These are phyloP conservation scores for Callipepla squamata DNA, from an alignment of 2,113 vertebrate species.

Conservation along the genomic window DNA sequence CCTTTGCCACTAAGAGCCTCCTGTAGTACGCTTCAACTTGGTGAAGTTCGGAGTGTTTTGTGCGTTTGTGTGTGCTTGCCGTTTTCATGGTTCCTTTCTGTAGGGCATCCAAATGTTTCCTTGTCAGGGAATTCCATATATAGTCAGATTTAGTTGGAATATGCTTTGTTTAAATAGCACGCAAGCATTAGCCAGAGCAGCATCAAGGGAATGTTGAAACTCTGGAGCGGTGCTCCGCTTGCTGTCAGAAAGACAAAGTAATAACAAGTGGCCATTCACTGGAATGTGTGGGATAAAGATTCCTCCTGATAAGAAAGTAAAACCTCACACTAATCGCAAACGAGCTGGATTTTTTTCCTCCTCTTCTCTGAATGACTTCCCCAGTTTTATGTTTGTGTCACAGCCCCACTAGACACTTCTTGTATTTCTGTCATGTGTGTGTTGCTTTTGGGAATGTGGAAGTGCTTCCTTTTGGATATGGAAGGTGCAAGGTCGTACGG, in stretches of 20 bases:
- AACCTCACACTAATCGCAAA: neutral
- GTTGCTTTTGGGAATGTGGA: neutral
- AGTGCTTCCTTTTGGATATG: neutral
- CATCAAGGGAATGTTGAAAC: conserved; percentile 23
- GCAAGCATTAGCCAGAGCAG: conserved; percentile 44
- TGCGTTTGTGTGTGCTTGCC: neutral
- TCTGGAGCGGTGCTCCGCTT: conserved; percentile 36
- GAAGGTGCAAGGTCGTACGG: neutral
- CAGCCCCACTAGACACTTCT: neutral
- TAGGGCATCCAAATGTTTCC: conserved; percentile 36
- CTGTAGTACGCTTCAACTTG: conserved; percentile 60
- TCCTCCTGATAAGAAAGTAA: neutral
- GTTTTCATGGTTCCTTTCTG: conserved; percentile 31
- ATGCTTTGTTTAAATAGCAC: conserved; percentile 70
- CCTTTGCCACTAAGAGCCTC: conserved; percentile 92
- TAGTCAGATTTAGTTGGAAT: conserved; percentile 63
- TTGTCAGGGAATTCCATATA: conserved; percentile 73
- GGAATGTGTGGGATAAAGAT: conserved; percentile 51
- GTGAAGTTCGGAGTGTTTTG: neutral
- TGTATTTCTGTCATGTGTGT: neutral
- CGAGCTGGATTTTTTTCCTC: neutral
- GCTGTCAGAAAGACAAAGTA: conserved; percentile 45
- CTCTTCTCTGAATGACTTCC: conserved; percentile 5
- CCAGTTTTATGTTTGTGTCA: neutral
- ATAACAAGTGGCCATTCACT: neutral